Evolutionary conservation across 2,797 vertebrate species (phyloP).

Genomic region (Oceanodroma leucorhoa): DNA sequence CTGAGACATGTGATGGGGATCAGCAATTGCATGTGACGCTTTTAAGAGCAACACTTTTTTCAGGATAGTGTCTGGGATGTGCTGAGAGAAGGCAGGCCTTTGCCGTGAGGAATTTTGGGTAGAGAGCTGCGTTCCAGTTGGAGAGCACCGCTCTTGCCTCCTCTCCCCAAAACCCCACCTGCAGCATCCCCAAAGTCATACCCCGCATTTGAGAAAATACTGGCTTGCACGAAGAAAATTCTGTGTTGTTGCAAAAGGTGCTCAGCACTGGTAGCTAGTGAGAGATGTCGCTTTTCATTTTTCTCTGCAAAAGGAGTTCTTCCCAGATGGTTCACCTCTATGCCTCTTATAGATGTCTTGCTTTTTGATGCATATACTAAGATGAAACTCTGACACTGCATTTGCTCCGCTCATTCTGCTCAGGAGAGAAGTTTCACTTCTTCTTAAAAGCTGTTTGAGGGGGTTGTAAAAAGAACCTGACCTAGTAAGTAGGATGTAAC

Average conservation of each 20-base stretch:
- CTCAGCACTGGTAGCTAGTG: background rate
- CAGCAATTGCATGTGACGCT: background rate
- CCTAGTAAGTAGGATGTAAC: background rate
- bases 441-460: background rate
- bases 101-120: background rate
- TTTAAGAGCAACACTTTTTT: background rate
- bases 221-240: background rate
- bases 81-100: background rate
- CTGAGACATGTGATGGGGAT: background rate
- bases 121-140: background rate
- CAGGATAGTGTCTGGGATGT: background rate
- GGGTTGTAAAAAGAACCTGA: background rate
- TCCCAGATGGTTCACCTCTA: background rate
- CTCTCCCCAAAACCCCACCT: background rate
- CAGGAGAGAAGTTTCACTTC: background rate
- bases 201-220: rapidly evolving
- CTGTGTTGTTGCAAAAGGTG: background rate
- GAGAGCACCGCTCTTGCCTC: background rate
- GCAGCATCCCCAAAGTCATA: background rate
- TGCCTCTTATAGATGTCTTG: background rate
- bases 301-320: background rate
- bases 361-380: slow-evolving; percentile 7
- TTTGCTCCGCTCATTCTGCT: background rate
- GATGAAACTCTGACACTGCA: background rate
- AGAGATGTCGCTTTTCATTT: background rate